Conservation (phyloP, 1,140 invertebrate species). For the Eurosta solidaginis region DNA sequence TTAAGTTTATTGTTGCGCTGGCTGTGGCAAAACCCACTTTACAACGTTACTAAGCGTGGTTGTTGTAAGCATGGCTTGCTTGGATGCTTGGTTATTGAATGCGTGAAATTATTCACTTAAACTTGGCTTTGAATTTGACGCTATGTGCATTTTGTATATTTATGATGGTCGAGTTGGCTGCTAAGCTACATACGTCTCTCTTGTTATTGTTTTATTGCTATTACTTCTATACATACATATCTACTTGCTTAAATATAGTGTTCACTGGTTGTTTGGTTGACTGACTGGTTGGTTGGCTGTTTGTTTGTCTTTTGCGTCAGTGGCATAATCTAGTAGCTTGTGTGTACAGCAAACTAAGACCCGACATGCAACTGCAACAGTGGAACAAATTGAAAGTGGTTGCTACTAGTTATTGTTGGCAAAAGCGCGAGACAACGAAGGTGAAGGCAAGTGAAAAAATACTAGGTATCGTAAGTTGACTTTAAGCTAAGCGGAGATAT, state of each 20-base stretch:
- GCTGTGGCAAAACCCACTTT: neutral
- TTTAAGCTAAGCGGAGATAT: too few relatives aligned
- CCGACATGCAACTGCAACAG: conserved; percentile 8
- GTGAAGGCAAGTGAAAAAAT: too few relatives aligned
- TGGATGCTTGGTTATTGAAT: neutral
- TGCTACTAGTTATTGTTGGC: conserved; percentile 17
- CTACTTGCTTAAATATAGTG: too few relatives aligned
- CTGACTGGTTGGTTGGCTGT: conserved; percentile 11
- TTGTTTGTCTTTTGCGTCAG: neutral
- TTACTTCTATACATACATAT: too few relatives aligned
- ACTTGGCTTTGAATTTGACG: conserved; percentile 27
- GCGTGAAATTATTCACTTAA: conserved; percentile 24
- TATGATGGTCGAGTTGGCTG: neutral
- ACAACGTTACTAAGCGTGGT: neutral
- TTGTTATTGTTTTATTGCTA: neutral
- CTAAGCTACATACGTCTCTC: neutral
- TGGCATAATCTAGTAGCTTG: conserved; percentile 7
- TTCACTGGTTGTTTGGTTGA: neutral
- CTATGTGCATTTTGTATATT: neutral
- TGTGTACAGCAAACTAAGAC: neutral
- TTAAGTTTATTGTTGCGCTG: neutral
- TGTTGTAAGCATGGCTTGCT: neutral
- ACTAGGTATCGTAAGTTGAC: too few relatives aligned
- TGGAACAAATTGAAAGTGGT: conserved; percentile 27
- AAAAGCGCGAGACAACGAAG: neutral